phyloP scores from a whole-genome alignment of 2,797 vertebrate species.

The Masticophis lateralis region DNA sequence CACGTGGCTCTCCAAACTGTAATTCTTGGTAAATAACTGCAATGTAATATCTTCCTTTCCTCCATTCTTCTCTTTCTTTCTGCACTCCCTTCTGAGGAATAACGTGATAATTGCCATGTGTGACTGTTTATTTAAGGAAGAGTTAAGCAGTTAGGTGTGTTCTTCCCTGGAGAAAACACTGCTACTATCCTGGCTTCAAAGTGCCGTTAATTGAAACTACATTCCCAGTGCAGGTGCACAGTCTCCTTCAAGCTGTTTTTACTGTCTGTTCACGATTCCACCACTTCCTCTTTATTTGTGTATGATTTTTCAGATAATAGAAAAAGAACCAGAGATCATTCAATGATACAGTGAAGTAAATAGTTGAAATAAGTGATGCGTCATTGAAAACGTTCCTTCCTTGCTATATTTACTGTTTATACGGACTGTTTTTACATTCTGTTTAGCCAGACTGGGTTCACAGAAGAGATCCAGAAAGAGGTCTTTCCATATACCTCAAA shows the following conservation, averaged over 20 bases:
- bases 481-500: not conserved
- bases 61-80: slow-evolving; percentile 1
- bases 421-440: not conserved
- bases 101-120: slow-evolving; percentile 63
- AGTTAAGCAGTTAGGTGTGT: slow-evolving; percentile 42
- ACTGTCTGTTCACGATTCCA: slow-evolving; percentile 48
- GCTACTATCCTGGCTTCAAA: slow-evolving; percentile 23
- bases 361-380: not conserved
- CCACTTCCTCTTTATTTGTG: slow-evolving; percentile 1
- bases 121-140: slow-evolving; percentile 58
- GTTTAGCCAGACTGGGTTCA: not conserved
- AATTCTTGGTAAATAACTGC: not conserved
- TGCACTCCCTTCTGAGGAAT: slow-evolving; percentile 39
- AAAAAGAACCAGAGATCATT: not conserved
- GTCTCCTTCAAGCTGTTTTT: slow-evolving; percentile 38
- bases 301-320: slow-evolving; percentile 32
- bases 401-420: not conserved
- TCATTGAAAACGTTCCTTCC: not conserved
- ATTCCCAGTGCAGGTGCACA: slow-evolving; percentile 47
- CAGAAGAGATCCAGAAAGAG: not conserved
- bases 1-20: not conserved
- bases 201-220: slow-evolving; percentile 18
- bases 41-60: not conserved
- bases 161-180: slow-evolving; percentile 31
- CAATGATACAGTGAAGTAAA: not conserved